Conservation (phyloP, 1,140 invertebrate genomes). For the Maconellicoccus hirsutus region DNA sequence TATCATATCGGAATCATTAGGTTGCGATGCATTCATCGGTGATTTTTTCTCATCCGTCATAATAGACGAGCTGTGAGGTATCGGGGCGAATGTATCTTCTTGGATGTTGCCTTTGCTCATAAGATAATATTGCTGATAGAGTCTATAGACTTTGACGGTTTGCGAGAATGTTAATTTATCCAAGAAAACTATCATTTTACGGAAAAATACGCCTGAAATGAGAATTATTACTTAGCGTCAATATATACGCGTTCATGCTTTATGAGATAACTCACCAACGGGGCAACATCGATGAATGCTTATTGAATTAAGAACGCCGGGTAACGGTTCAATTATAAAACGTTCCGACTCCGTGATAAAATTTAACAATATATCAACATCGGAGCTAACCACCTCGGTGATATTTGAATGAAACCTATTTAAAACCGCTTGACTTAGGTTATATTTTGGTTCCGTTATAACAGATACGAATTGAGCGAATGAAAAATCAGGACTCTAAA, state of each 20-base stretch:
- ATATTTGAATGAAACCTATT: not conserved
- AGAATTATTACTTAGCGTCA: not conserved
- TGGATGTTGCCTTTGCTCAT: not conserved
- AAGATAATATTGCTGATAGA: conserved; percentile 7
- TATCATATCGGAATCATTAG: not conserved
- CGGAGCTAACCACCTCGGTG: not conserved
- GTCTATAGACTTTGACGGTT: not conserved
- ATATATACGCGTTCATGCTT: too few species aligned
- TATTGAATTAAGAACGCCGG: not conserved
- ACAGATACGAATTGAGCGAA: conserved; percentile 10
- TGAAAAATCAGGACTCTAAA: conserved; percentile 17
- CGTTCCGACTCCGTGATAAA: not conserved
- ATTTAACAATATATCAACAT: not conserved
- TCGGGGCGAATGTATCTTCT: not conserved
- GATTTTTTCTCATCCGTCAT: not conserved
- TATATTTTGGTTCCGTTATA: not conserved
- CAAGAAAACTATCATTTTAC: conserved; percentile 8
- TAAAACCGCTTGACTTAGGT: not conserved
- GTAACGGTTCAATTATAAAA: not conserved
- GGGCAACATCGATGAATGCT: conserved; percentile 6
- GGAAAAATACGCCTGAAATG: not conserved
- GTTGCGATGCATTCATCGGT: not conserved
- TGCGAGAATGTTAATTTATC: conserved; percentile 6
- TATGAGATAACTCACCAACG: not conserved
- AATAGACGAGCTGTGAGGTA: not conserved